These are phyloP conservation scores for Oryctes rhinoceros DNA, from an alignment of 1,140 invertebrate species.

Conservation along the genomic window DNA sequence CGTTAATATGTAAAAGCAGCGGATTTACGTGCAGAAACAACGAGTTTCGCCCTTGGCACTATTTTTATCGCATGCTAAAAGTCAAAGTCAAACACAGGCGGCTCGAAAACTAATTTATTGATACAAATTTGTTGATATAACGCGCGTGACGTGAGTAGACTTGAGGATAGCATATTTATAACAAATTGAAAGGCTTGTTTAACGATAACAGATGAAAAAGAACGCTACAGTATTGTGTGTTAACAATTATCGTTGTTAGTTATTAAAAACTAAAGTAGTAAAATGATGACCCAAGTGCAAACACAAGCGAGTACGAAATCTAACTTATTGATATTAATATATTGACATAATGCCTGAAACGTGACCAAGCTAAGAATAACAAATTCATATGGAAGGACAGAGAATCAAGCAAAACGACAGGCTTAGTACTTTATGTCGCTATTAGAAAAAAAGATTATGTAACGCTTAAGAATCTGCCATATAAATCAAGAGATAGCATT, in stretches of 20 bases:
- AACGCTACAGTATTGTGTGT: no score
- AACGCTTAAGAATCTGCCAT: no score
- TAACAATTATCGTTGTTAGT: no score
- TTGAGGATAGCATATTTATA: neutral
- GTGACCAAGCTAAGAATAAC: neutral
- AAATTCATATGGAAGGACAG: neutral
- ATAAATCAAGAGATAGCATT: no score
- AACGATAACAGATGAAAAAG: neutral
- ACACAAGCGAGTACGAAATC: neutral
- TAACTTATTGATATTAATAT: constrained; percentile 3
- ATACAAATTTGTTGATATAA: neutral
- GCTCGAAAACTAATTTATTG: neutral
- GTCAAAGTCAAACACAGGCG: neutral
- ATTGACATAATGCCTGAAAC: neutral
- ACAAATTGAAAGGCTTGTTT: neutral
- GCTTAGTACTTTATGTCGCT: no score
- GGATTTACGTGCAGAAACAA: neutral
- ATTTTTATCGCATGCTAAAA: neutral
- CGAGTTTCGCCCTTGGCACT: neutral
- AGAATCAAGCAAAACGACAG: no score
- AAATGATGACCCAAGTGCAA: neutral
- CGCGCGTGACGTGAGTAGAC: neutral
- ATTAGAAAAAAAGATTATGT: no score
- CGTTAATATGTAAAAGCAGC: constrained; percentile 1
- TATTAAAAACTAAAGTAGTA: no score